Conservation (phyloP, 2,797 vertebrate species). For the Chelon auratus region DNA sequence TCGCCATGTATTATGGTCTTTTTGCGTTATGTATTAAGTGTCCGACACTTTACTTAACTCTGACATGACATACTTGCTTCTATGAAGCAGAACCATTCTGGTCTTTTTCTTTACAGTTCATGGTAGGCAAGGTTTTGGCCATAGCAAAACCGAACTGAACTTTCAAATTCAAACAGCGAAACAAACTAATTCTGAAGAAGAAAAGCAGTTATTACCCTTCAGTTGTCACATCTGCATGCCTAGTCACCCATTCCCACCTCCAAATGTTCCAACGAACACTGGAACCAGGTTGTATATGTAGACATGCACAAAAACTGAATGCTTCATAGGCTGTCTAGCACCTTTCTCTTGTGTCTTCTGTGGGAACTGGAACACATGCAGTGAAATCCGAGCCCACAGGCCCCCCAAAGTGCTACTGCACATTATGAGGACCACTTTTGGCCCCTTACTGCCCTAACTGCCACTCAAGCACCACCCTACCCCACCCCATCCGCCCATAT, state of each 20-base stretch:
- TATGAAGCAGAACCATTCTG: too few species aligned
- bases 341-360: constrained; percentile 44
- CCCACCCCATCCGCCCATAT: constrained; percentile 54
- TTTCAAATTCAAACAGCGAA: neutral
- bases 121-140: too few species aligned
- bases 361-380: constrained; percentile 76
- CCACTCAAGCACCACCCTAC: constrained; percentile 40
- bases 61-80: too few species aligned
- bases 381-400: constrained; percentile 61
- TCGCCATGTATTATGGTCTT: too few species aligned
- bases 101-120: too few species aligned
- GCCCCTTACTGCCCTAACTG: constrained; percentile 63
- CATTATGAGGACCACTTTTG: constrained; percentile 65
- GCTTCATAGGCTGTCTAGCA: neutral
- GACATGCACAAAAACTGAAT: neutral
- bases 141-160: too few species aligned
- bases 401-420: constrained; percentile 37
- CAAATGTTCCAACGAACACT: neutral
- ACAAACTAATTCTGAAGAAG: neutral
- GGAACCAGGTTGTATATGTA: neutral
- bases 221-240: too few species aligned
- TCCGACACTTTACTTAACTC: too few species aligned
- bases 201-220: neutral
- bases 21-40: too few species aligned
- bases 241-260: too few species aligned